Evolutionary conservation across 53 echinoderm and acorn worm species (phyloP).

Genomic region (Mesocentrotus franciscanus): DNA sequence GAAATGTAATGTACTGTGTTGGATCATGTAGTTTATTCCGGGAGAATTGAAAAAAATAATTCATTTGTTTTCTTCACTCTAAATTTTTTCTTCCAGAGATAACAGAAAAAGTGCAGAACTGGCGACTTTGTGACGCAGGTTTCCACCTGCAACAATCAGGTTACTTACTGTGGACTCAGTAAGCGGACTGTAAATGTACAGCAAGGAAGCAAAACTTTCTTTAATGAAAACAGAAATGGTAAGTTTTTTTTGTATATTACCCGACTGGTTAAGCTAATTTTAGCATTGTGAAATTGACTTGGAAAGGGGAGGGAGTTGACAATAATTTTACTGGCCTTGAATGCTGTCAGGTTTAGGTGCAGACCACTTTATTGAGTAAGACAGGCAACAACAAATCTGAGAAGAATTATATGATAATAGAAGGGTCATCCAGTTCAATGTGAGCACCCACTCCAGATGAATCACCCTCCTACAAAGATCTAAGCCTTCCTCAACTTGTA

Average conservation of each 20-base stretch:
- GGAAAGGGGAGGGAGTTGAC: no score
- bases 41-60: background rate
- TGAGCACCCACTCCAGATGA: no score
- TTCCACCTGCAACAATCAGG: conserved; percentile 41
- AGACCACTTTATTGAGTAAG: no score
- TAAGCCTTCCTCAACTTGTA: no score
- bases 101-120: conserved; percentile 38
- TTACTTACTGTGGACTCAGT: conserved; percentile 38
- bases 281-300: no score
- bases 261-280: no score
- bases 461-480: no score
- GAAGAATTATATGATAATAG: no score
- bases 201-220: background rate
- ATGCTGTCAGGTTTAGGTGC: no score
- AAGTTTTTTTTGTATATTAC: background rate
- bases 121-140: conserved; percentile 59
- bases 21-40: background rate
- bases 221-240: conserved; percentile 48
- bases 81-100: background rate
- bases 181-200: conserved; percentile 15
- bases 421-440: no score
- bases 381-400: no score
- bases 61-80: background rate
- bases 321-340: no score
- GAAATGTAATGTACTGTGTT: background rate